phyloP scores from a whole-genome alignment of 2,797 vertebrate species.

The Merluccius polli region DNA sequence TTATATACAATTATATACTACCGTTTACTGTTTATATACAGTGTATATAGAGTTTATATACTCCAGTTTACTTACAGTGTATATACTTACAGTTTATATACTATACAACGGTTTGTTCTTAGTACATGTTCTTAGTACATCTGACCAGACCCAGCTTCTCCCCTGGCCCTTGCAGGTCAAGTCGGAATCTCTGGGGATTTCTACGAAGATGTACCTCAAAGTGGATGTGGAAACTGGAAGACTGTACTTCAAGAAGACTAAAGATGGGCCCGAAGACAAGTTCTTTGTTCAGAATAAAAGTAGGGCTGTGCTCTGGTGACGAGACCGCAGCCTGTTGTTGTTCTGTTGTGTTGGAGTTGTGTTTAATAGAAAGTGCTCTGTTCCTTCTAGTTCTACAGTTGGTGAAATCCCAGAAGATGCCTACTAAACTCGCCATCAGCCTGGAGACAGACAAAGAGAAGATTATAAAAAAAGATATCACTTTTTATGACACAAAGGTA shows the following conservation, averaged over 20 bases:
- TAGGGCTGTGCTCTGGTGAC: constrained; percentile 58
- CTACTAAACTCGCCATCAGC: constrained; percentile 83
- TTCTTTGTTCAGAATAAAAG: constrained; percentile 95
- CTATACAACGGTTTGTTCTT: neutral
- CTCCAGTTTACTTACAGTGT: no score
- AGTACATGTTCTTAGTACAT: constrained; percentile 3
- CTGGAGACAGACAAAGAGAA: constrained; percentile 95
- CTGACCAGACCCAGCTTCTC: constrained; percentile 2
- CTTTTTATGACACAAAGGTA: constrained; percentile 94
- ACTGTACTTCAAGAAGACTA: constrained; percentile 89
- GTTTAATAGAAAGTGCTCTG: neutral
- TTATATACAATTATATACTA: neutral
- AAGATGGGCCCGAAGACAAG: constrained; percentile 94
- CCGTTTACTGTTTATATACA: no score
- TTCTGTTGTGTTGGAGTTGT: neutral
- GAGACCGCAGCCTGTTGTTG: neutral
- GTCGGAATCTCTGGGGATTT: constrained; percentile 85
- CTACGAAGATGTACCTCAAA: constrained; percentile 89
- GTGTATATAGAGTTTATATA: no score
- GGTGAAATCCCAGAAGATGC: constrained; percentile 94
- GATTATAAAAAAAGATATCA: constrained; percentile 84
- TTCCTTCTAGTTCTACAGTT: constrained; percentile 85
- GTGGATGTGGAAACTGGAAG: constrained; percentile 97
- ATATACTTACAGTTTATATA: no score
- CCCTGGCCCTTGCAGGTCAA: constrained; percentile 81